Evolutionary conservation across 2,888 invertebrate species (phyloP).

Genomic region (Junonia oenone): DNA sequence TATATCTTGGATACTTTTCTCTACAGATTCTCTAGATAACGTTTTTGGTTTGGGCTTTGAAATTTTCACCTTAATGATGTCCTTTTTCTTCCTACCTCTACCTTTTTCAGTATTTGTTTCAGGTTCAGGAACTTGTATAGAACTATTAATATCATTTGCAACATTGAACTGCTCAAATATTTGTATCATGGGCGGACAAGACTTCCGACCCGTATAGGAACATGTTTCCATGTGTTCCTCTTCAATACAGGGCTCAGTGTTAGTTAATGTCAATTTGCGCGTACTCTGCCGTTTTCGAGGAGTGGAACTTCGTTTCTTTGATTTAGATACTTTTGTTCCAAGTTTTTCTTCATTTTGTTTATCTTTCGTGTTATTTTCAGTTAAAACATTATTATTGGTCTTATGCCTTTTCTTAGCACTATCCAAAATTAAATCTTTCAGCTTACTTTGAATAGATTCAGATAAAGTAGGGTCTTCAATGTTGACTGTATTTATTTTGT

Average conservation of each 20-base stretch:
- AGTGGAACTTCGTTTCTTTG: conserved; percentile 34
- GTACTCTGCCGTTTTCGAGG: conserved; percentile 31
- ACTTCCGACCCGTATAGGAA: conserved; percentile 43
- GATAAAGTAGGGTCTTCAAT: conserved; percentile 45
- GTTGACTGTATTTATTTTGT: conserved; percentile 43
- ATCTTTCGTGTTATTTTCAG: conserved; percentile 30
- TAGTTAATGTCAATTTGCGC: conserved; percentile 19
- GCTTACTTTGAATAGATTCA: conserved; percentile 50
- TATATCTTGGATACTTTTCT: conserved; percentile 8
- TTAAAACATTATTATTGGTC: conserved; percentile 29
- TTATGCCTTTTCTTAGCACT: conserved; percentile 53
- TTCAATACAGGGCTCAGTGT: conserved; percentile 43
- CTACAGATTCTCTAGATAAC: conserved; percentile 23
- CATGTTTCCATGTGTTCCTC: conserved; percentile 54
- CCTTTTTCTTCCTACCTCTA: conserved; percentile 49
- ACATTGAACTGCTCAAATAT: conserved; percentile 31
- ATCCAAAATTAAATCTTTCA: conserved; percentile 54
- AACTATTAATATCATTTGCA: conserved; percentile 25
- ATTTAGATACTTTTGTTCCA: conserved; percentile 24
- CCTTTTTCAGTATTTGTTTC: conserved; percentile 25
- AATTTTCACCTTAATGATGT: conserved; percentile 68
- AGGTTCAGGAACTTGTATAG: conserved; percentile 22
- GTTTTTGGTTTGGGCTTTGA: conserved; percentile 45
- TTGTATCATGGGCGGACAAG: conserved; percentile 48
- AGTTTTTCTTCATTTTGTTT: conserved; percentile 12